Percentiles rank a stretch among this genome's conserved stretches.
Conservation (phyloP, 2,113 vertebrate species). For the Pteruthius melanotis region DNA sequence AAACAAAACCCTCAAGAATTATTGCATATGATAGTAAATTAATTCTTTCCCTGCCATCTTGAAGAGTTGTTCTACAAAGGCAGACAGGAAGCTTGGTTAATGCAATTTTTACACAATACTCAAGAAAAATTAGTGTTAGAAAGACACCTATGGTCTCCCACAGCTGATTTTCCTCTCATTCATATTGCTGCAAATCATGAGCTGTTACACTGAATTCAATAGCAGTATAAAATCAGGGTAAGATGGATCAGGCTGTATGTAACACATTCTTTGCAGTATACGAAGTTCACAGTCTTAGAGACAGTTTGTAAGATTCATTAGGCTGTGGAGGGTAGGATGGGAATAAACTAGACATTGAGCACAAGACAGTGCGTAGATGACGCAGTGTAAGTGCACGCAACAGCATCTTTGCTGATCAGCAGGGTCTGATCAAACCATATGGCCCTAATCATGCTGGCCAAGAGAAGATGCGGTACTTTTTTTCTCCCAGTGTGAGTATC, state of each 20-base stretch:
- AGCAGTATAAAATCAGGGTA: background rate
- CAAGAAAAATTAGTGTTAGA: background rate
- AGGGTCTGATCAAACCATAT: background rate
- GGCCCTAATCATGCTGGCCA: rapidly evolving
- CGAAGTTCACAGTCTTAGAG: background rate
- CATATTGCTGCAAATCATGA: background rate
- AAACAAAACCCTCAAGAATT: background rate
- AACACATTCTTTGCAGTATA: background rate
- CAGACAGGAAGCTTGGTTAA: background rate
- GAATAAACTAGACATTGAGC: background rate
- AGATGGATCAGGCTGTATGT: background rate
- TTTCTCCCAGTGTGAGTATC: background rate
- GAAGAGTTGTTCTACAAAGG: background rate
- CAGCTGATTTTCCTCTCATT: background rate
- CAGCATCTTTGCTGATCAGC: background rate
- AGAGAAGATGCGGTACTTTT: background rate
- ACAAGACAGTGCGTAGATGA: background rate
- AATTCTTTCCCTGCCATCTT: background rate
- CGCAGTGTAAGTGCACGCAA: background rate
- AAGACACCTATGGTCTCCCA: background rate
- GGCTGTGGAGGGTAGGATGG: background rate
- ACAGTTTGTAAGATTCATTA: background rate
- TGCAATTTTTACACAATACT: background rate
- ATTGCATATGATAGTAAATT: background rate
- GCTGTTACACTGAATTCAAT: background rate